phyloP scores from a whole-genome alignment of 2,888 invertebrate genomes.

The Pemphredon lugubris region DNA sequence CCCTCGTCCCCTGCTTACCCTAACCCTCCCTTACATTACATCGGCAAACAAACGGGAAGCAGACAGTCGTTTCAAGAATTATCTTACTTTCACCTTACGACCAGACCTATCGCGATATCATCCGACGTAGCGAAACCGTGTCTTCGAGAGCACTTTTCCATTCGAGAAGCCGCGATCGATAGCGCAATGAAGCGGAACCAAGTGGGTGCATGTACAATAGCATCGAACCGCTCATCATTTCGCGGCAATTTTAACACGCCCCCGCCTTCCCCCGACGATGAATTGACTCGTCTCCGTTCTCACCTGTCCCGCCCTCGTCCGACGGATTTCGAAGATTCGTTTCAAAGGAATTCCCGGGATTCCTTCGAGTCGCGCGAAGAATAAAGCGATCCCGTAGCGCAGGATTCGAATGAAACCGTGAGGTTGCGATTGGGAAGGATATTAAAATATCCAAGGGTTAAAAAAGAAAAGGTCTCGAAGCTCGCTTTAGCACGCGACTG shows the following conservation, averaged over 20 bases:
- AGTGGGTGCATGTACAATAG: background rate
- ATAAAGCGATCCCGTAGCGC: too few species aligned
- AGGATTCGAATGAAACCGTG: background rate
- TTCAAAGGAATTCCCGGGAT: too few species aligned
- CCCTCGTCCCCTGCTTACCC: too few species aligned
- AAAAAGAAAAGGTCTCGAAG: slow-evolving; percentile 24
- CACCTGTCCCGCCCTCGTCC: background rate
- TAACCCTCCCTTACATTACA: too few species aligned
- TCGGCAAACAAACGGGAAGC: too few species aligned
- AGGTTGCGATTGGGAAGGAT: background rate
- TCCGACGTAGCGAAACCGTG: slow-evolving; percentile 16
- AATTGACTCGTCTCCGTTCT: background rate
- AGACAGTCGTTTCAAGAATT: too few species aligned
- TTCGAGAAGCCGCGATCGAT: slow-evolving; percentile 18
- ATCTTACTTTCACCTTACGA: too few species aligned
- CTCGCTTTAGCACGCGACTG: slow-evolving; percentile 42
- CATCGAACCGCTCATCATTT: slow-evolving; percentile 2
- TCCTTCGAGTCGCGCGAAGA: too few species aligned
- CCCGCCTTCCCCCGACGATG: background rate
- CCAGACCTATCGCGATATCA: background rate
- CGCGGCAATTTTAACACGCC: background rate
- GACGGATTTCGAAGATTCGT: background rate
- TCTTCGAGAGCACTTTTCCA: background rate
- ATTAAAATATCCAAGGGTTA: slow-evolving; percentile 18
- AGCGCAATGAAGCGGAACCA: slow-evolving; percentile 13